Conservation (phyloP, 2,888 invertebrate genomes). For the Sinotaia quadrata region DNA sequence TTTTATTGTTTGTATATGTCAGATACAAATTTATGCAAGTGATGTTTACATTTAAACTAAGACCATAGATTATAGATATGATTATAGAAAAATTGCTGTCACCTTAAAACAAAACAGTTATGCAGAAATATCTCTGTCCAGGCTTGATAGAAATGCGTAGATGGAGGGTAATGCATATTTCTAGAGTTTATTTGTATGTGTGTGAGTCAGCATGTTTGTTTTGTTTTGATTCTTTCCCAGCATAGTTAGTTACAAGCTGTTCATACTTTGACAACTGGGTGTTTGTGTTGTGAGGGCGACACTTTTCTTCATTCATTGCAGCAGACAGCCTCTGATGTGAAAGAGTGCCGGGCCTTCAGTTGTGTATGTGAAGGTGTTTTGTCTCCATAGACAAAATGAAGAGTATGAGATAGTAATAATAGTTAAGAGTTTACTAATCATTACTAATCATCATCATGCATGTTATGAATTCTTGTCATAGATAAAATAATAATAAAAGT, state of each 20-base stretch:
- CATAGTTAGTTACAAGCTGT: too few species aligned
- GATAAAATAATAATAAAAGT: too few species aligned
- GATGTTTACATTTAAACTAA: too few species aligned
- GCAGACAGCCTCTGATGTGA: background rate
- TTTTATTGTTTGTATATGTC: too few species aligned
- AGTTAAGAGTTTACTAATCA: too few species aligned
- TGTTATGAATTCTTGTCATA: too few species aligned
- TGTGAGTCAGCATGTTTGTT: background rate
- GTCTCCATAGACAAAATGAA: too few species aligned
- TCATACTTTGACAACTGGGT: conserved; percentile 26
- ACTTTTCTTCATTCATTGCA: conserved; percentile 8
- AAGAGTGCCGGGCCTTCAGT: background rate
- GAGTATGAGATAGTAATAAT: too few species aligned
- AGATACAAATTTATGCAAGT: too few species aligned
- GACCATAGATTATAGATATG: too few species aligned
- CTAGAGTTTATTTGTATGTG: background rate
- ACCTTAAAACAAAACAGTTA: background rate
- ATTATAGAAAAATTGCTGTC: background rate
- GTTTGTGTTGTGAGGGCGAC: conserved; percentile 31
- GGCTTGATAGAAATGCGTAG: background rate
- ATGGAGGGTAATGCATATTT: background rate
- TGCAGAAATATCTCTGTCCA: background rate
- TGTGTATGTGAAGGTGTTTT: too few species aligned
- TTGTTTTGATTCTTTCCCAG: background rate
- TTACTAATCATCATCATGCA: too few species aligned